Evolutionary conservation across 1,140 invertebrate species (phyloP), one percentile per base, ranked within the genome.

Genomic region (Rhagoletis pomonella): DNA sequence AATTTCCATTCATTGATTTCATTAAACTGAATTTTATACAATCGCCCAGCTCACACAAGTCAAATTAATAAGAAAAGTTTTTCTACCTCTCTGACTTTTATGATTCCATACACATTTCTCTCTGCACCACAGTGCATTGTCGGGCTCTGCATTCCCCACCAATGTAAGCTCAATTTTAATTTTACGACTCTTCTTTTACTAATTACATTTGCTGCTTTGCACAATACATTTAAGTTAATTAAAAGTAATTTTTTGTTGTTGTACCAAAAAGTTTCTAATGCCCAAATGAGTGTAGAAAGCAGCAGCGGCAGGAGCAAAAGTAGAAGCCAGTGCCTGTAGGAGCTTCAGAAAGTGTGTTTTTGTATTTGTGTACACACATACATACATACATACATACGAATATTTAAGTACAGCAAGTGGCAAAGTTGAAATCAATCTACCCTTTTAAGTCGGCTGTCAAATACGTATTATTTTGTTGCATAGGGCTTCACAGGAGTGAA

Each of bases 161-260:
- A 9, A 17, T 7, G 17, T 14, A 12, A 55, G 55, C 7, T 81
- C 7, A 81, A 81, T 29, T 81, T 29, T 81, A 42, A 29, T 81
- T 81, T 81, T 81, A 81, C 19, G 17, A 81, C 1, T 7, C 73
- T 81, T 81, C 73, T 19, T 55, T 29, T 19, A 81, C 47, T 81
- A 81, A 81, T 81, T 81, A 55, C n/a, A 50, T 81, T 55, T 81
- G 44, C 55, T 81, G 44, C 73, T 58, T 81, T 81, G 17, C 73
- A 81, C 47, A 81, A 81, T 81, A 29, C 29, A 81, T 81, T 81
- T 81, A 81, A 81, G 47, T 81, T 81, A 81, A 81, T 81, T 81
- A 81, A 55, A 81, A 81, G 73, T 81, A 55, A 7, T 81, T 42
- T 42, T 81, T 81, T 81, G 17, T 55, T 81, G 17, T 81, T 81